Conservation (phyloP, 2,888 invertebrate species). For the Busseola fusca region DNA sequence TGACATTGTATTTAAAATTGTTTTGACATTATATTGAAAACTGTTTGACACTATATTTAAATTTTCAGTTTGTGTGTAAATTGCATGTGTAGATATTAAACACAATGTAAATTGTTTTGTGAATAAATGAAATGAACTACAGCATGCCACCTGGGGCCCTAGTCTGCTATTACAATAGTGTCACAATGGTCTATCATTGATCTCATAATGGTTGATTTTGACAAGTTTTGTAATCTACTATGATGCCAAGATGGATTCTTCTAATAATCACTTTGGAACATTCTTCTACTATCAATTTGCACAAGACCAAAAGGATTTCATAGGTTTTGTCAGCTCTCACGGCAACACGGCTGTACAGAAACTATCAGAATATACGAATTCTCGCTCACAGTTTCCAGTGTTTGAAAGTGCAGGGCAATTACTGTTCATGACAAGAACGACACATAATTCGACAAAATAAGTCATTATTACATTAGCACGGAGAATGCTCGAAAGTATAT, state of each 20-base stretch:
- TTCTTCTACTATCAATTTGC: neutral
- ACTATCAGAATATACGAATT: slow-evolving; percentile 16
- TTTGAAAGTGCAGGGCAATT: slow-evolving; percentile 42
- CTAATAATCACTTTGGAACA: neutral
- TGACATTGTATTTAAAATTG: too few relatives aligned
- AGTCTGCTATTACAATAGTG: too few relatives aligned
- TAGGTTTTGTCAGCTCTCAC: neutral
- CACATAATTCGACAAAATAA: slow-evolving; percentile 41
- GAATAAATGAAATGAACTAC: too few relatives aligned
- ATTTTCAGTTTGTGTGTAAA: too few relatives aligned
- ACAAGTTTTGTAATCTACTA: too few relatives aligned
- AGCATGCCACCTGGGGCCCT: too few relatives aligned
- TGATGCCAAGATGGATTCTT: neutral
- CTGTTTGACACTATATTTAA: too few relatives aligned
- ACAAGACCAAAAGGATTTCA: neutral
- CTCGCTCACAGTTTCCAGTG: slow-evolving; percentile 1
- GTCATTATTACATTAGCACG: slow-evolving; percentile 45
- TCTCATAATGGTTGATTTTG: too few relatives aligned
- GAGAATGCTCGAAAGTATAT: slow-evolving; percentile 47
- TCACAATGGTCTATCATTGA: too few relatives aligned
- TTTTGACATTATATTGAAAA: too few relatives aligned
- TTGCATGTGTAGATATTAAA: too few relatives aligned
- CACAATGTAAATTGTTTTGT: too few relatives aligned
- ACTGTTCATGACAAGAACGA: slow-evolving; percentile 28
- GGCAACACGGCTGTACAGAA: neutral